Evolutionary conservation across 2,888 invertebrate species (phyloP).

Genomic region (Theretra japonica): DNA sequence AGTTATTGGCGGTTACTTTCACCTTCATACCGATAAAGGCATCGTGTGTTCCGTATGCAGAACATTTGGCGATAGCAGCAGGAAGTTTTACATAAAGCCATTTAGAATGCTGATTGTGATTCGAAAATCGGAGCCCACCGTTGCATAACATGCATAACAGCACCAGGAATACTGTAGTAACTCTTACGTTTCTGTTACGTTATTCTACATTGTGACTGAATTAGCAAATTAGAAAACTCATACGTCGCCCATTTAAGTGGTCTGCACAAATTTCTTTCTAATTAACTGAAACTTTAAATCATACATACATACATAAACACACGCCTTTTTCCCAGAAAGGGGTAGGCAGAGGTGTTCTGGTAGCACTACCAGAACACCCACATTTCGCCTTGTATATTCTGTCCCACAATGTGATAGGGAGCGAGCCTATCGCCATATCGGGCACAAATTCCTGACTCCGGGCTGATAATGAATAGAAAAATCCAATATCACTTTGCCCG

Average conservation of each 20-base stretch:
- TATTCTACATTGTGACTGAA: neutral
- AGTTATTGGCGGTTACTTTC: conserved; percentile 63
- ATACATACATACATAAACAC: no score
- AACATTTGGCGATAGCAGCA: conserved; percentile 51
- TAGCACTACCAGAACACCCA: no score
- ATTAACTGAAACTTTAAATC: no score
- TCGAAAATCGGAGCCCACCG: conserved; percentile 50
- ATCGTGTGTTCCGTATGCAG: conserved; percentile 64
- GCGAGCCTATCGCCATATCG: no score
- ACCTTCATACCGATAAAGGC: conserved; percentile 55
- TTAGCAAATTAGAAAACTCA: conserved; percentile 7
- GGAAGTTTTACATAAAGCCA: conserved; percentile 53
- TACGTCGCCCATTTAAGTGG: neutral
- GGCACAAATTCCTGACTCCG: no score
- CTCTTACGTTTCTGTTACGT: conserved; percentile 8
- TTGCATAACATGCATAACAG: conserved; percentile 43
- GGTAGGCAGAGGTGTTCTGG: no score
- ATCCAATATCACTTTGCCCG: no score
- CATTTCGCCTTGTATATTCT: no score
- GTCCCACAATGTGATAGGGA: no score
- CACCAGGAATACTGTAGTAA: neutral
- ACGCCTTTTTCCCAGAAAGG: no score
- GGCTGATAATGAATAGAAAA: no score
- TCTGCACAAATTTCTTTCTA: no score
- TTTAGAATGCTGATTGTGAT: conserved; percentile 58